Conservation (phyloP, 2,113 vertebrate species). For the Columba livia region DNA sequence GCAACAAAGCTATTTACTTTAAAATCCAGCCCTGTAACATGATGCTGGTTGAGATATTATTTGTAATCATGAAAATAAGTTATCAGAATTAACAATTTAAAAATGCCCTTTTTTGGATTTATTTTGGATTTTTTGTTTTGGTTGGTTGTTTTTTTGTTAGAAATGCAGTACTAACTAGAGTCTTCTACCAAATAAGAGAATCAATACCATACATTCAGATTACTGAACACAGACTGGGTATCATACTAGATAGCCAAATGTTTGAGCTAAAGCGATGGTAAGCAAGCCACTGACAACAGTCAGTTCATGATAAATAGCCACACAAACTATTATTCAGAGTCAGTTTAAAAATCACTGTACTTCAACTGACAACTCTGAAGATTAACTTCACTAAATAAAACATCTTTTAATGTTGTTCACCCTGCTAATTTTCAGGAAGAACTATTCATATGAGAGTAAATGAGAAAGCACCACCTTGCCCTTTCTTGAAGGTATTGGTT, state of each 20-base stretch:
- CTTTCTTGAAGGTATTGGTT: neutral
- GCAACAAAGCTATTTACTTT: neutral
- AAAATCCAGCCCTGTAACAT: neutral
- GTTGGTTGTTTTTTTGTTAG: neutral
- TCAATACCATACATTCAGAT: neutral
- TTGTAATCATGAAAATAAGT: neutral
- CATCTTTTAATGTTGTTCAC: neutral
- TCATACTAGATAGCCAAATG: neutral
- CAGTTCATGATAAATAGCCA: neutral
- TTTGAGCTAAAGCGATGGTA: neutral
- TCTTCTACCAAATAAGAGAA: neutral
- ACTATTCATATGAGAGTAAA: neutral
- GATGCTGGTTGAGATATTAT: neutral
- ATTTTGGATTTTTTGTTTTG: neutral
- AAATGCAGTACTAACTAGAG: neutral
- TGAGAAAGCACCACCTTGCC: neutral
- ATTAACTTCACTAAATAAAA: neutral
- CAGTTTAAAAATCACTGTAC: neutral
- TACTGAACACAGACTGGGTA: neutral
- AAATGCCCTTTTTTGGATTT: neutral
- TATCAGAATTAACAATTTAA: neutral
- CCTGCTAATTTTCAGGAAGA: neutral
- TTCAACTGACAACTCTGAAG: neutral
- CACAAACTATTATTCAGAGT: neutral
- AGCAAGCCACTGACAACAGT: neutral